Percentiles rank a stretch among this genome's conserved stretches.
phyloP scores from a whole-genome alignment of 2,888 invertebrate genomes.

The Apocheima hispidaria region DNA sequence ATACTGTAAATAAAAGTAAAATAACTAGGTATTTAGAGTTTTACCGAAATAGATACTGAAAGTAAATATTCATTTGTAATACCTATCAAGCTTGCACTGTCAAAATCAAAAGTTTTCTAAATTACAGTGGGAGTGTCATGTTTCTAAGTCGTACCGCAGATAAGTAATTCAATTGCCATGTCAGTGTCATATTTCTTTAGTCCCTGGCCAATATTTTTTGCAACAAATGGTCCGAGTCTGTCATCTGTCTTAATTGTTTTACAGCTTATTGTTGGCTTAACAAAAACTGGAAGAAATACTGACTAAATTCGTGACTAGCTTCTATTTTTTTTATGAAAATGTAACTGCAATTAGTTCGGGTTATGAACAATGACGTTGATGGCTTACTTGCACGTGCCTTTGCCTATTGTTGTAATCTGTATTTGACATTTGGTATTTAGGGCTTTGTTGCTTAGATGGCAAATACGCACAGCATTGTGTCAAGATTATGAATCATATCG shows the following conservation, averaged over 20 bases:
- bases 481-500: constrained; percentile 37
- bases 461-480: constrained; percentile 43
- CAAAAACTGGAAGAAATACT: constrained; percentile 47
- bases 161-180: constrained; percentile 55
- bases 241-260: constrained; percentile 78
- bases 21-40: too few species aligned
- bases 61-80: not conserved
- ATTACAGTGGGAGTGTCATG: not conserved
- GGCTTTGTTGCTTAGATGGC: constrained; percentile 54
- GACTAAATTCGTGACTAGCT: constrained; percentile 45
- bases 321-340: constrained; percentile 44
- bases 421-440: constrained; percentile 56
- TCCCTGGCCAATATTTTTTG: constrained; percentile 73
- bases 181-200: constrained; percentile 70
- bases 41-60: not conserved
- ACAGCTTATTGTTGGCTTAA: constrained; percentile 63
- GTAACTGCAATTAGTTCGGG: constrained; percentile 49
- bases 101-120: constrained; percentile 1
- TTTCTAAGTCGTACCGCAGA: constrained; percentile 9
- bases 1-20: too few species aligned
- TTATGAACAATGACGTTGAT: constrained; percentile 42
- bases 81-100: not conserved
- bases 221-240: constrained; percentile 58
- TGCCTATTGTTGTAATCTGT: constrained; percentile 51
- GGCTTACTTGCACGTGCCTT: constrained; percentile 58